Percentiles rank a stretch among this genome's conserved stretches.
phyloP scores from a whole-genome alignment of 2,888 invertebrate genomes.

The Therioaphis trifolii region DNA sequence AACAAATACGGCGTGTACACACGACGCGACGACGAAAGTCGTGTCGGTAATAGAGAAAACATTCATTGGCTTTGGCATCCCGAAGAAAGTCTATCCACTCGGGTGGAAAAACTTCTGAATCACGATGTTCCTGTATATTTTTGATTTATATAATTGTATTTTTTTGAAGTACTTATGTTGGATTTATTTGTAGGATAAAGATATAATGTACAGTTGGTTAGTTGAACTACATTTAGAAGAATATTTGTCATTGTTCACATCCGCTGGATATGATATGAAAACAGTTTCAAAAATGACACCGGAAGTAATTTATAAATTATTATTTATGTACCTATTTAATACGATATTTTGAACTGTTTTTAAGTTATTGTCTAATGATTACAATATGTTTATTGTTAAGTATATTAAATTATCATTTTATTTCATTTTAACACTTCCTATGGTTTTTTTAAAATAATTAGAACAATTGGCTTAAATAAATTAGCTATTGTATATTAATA shows the following conservation, averaged over 20 bases:
- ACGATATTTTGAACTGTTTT: no score
- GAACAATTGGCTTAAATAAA: no score
- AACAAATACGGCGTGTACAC: no score
- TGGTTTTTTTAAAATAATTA: no score
- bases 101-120: constrained; percentile 79
- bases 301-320: constrained; percentile 74
- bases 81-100: constrained; percentile 79
- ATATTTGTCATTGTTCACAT: constrained; percentile 91
- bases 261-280: constrained; percentile 96
- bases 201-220: constrained; percentile 94
- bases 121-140: constrained; percentile 79
- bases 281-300: constrained; percentile 99
- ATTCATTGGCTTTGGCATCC: constrained; percentile 70
- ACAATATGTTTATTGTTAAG: no score
- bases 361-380: no score
- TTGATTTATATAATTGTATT: not conserved
- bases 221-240: constrained; percentile 94
- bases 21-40: no score
- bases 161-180: not conserved
- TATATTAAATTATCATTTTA: no score
- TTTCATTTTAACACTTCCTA: no score
- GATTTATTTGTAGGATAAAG: constrained; percentile 79
- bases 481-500: no score
- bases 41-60: no score
- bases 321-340: no score